Base-by-base conservation (phyloP, 2,888 invertebrate genomes). In the Dicyrtomina minuta region DNA sequence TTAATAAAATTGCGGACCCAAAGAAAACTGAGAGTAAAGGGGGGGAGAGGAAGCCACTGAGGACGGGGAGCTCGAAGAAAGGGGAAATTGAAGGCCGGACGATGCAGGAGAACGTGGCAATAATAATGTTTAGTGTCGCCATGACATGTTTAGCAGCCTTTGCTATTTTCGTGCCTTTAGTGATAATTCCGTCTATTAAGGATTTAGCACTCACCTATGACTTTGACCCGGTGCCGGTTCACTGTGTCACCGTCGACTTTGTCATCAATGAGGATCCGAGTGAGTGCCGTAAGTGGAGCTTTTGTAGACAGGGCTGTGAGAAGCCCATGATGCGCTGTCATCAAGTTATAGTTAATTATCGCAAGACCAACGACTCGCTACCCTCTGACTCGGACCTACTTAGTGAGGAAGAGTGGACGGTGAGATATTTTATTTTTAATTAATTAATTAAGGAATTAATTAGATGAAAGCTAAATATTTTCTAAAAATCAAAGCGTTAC, bases 131-230 rank as follows among this genome's bases (percentile, higher is more conserved):
- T 51, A 61, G 68, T 26, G 60, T 68, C 6, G 68, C 68, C 0
- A 43, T 68, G 27, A 61, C 61, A n/a, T 44, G 61, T 39, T 22
- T 68, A 33, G 68, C 68, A 10, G 68, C 68, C 44, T 68, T 68
- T 61, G 68, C 68, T n/a, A 61, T 68, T 26, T 68, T 68, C 27
- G 43, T 68, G 44, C 68, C 68, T 44, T 39, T 68, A n/a, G 61
- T 68, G n/a, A 61, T 68, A 10, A 68, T 68, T n/a, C 68, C 68
- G 26, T 68, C 68, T 12, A 68, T 68, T 13, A 5, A 39, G 24
- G 68, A 53, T 1, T 55, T 68, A 61, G 60, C 68, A 4, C 61
- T 68, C 17, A 68, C 68, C n/a, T 61, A 68, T 22, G 68, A 68
- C 20, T 68, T 68, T 68, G 68, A 68, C 60, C 53, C 17, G 13